Evolutionary conservation across 1,140 invertebrate species (phyloP), one percentile per base, ranked within the genome.

Genomic region (Anastrepha obliqua): DNA sequence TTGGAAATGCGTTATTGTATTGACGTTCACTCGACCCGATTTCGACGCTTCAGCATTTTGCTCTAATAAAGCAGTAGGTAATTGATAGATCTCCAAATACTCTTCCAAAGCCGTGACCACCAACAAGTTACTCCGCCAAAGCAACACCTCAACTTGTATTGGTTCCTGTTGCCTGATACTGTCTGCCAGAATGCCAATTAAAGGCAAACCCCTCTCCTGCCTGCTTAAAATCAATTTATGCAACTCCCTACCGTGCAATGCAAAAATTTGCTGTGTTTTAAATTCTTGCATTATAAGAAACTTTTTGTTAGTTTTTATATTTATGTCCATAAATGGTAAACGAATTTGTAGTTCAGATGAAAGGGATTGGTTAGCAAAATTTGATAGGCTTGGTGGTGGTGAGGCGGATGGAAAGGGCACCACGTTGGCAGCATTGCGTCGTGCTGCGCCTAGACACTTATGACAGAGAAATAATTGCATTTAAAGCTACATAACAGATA

Each of bases 281-380:
- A 86, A 62, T 17, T 91, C 89, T 13, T 90, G 90, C 13, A 92
- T 86, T 85, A 92, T 55, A n/a, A 88, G 89, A 0, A 92, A 44
- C 0, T 86, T 89, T 3, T 87, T 70, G 67, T 92, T 89, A 47
- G 90, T 88, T 4, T 85, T 86, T 81, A 92, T 20, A 59, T 90
- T 87, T 88, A 92, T 90, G 87, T 92, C 91, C 90, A 92, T 89
- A 60, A 92, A 92, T 9, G 91, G 91, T 55, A 91, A 44, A 20
- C 67, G 89, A n/a, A 92, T 62, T 81, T 58, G 51, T 8, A 88
- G 15, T 6, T 39, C 55, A 60, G 39, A 39, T 62, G 67, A 74
- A 1, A 6, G 0, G 13, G 85, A 86, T 44, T 62, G 60, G 29
- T 62, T 39, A 13, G 47, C 81, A 39, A 58, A 86, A 44, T 44